A percentile compares a stretch with the other conserved stretches of the same genome.
These are phyloP conservation scores for Scolanthus callimorphus DNA, from an alignment of 92 coral and sea anemone species.

Conservation along the genomic window DNA sequence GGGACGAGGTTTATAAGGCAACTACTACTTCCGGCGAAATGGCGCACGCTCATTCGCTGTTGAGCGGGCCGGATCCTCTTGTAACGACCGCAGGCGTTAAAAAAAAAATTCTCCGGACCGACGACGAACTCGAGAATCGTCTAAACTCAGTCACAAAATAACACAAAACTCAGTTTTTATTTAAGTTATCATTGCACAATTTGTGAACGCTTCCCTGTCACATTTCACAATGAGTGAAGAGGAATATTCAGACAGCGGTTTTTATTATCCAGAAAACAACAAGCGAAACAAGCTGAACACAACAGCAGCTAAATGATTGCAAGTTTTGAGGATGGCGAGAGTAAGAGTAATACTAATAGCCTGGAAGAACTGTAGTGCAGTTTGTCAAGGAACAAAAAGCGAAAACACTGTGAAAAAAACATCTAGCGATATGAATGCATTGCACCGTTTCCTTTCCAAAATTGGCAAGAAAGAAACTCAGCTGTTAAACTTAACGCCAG, in stretches of 20 bases:
- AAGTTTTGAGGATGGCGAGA: background rate
- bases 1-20: background rate
- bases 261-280: background rate
- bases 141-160: too few relatives aligned
- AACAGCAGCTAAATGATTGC: background rate
- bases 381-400: slow-evolving; percentile 2
- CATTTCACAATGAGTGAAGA: too few relatives aligned
- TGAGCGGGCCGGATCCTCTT: background rate
- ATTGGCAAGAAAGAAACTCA: background rate
- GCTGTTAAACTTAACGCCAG: background rate
- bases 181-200: too few relatives aligned
- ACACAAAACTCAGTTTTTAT: too few relatives aligned
- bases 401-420: background rate
- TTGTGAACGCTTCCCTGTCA: too few relatives aligned
- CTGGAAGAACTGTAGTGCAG: background rate
- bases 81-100: background rate
- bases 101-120: background rate
- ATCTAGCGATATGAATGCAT: slow-evolving; percentile 5
- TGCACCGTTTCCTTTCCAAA: background rate
- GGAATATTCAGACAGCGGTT: background rate
- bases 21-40: background rate
- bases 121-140: background rate
- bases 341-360: background rate
- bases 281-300: too few relatives aligned
- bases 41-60: background rate